phyloP scores from a whole-genome alignment of 2,888 invertebrate genomes.

The Tolmerus cingulatus region DNA sequence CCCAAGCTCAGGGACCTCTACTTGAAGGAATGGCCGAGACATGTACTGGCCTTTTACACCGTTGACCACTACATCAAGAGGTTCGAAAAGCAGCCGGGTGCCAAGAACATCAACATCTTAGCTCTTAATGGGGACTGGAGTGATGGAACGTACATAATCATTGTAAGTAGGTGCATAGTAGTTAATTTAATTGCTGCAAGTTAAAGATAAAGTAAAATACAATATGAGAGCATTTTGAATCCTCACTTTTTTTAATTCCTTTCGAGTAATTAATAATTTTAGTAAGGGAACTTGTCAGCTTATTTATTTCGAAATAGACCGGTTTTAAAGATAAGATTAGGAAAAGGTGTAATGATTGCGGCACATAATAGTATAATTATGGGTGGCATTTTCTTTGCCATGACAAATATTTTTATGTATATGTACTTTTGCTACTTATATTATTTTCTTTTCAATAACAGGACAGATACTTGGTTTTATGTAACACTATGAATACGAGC shows the following conservation, averaged over 20 bases:
- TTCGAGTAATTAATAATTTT: not conserved
- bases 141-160: constrained; percentile 59
- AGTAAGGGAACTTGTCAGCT: too few relatives aligned
- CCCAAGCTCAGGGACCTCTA: constrained; percentile 49
- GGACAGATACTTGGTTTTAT: constrained; percentile 61
- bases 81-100: constrained; percentile 51
- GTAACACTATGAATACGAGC: constrained; percentile 54
- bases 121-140: constrained; percentile 58
- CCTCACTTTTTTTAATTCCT: not conserved
- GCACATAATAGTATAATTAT: too few relatives aligned
- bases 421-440: not conserved
- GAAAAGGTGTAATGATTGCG: not conserved
- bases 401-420: not conserved
- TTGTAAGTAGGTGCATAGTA: constrained; percentile 51
- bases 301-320: not conserved
- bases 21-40: constrained; percentile 47
- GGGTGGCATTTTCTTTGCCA: not conserved
- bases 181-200: not conserved
- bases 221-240: not conserved
- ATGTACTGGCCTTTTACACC: constrained; percentile 49
- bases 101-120: constrained; percentile 51
- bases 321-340: not conserved
- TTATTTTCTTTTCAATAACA: constrained; percentile 41
- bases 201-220: not conserved
- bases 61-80: constrained; percentile 54